Percentiles rank a stretch among this genome's conserved stretches.
phyloP scores from a whole-genome alignment of 2,113 vertebrate species.

The Ptilonorhynchus violaceus region DNA sequence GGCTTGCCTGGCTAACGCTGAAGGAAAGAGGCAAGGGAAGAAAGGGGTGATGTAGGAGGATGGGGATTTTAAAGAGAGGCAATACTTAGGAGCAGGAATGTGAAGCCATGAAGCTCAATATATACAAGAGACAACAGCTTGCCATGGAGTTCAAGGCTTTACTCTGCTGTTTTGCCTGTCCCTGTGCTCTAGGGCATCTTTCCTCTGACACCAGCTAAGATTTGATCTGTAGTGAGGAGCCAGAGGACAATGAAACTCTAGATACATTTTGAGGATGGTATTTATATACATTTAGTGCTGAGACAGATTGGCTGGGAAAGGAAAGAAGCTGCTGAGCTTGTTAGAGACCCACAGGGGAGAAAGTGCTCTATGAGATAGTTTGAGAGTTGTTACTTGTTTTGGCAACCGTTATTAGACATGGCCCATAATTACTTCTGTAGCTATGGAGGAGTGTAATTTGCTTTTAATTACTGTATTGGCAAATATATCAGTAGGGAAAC shows the following conservation, averaged over 20 bases:
- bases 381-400: constrained; percentile 24
- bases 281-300: background rate
- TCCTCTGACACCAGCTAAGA: background rate
- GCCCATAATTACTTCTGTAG: constrained; percentile 29
- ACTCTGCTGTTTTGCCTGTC: background rate
- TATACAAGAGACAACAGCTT: background rate
- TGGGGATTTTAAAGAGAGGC: background rate
- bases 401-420: background rate
- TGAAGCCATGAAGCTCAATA: background rate
- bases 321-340: background rate
- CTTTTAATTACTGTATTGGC: constrained; percentile 45
- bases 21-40: background rate
- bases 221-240: background rate
- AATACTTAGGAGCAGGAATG: background rate
- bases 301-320: background rate
- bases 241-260: background rate
- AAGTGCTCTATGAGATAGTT: background rate
- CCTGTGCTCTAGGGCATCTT: background rate
- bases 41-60: background rate
- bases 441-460: constrained; percentile 29
- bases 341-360: background rate
- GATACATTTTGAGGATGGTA: background rate
- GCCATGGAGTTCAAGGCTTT: background rate
- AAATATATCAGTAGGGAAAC: background rate
- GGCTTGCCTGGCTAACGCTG: background rate